These are phyloP conservation scores for Kryptolebias marmoratus DNA, from an alignment of 2,113 vertebrate species.

Conservation along the genomic window DNA sequence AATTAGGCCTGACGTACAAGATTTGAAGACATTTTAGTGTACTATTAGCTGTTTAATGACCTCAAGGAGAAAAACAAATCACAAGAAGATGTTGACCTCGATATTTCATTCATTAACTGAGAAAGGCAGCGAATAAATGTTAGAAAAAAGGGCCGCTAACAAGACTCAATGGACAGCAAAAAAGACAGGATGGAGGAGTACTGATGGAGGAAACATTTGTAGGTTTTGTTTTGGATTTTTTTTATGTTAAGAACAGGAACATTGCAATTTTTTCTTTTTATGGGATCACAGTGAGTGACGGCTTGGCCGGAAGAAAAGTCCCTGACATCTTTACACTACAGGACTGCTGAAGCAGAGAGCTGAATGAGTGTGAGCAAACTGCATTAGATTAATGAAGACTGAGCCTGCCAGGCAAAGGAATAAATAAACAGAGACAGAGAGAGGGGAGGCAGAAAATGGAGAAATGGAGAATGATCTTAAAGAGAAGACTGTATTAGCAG, in stretches of 20 bases:
- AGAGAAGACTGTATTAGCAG: conserved; percentile 37
- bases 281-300: conserved; percentile 48
- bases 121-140: conserved; percentile 15
- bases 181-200: background rate
- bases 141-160: conserved; percentile 3
- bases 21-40: conserved; percentile 27
- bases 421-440: conserved; percentile 45
- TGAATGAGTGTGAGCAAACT: conserved; percentile 53
- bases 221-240: conserved; percentile 11
- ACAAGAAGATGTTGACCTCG: conserved; percentile 19
- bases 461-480: conserved; percentile 35
- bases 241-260: conserved; percentile 32
- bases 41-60: conserved; percentile 34
- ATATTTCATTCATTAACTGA: conserved; percentile 17
- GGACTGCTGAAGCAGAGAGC: conserved; percentile 52
- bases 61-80: conserved; percentile 27
- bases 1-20: conserved; percentile 9
- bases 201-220: conserved; percentile 1
- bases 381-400: conserved; percentile 69
- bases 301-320: conserved; percentile 41
- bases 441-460: conserved; percentile 21
- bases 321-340: conserved; percentile 44
- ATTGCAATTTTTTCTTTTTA: conserved; percentile 37
- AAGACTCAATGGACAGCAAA: conserved; percentile 3
- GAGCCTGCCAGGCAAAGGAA: conserved; percentile 49